A percentile compares a stretch with the other conserved stretches of the same genome.
These are phyloP conservation scores for Pundamilia nyererei DNA, from an alignment of 2,113 vertebrate species.

Conservation along the genomic window DNA sequence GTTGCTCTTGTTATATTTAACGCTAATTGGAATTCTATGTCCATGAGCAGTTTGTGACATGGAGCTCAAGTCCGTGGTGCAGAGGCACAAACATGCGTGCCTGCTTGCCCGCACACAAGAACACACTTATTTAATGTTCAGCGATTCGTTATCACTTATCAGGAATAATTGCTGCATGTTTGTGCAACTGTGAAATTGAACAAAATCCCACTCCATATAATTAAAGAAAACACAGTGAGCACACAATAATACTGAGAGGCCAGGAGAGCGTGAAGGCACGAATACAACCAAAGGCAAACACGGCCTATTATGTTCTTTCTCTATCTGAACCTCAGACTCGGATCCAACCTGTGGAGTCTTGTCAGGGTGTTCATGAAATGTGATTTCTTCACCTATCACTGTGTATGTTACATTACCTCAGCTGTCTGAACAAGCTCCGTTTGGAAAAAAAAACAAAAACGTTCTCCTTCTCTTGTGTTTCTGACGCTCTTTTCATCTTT, in stretches of 20 bases:
- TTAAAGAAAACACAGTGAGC: slow-evolving; percentile 53
- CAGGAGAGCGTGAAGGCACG: slow-evolving; percentile 29
- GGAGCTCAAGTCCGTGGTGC: neutral
- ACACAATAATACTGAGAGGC: slow-evolving; percentile 39
- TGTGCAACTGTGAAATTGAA: slow-evolving; percentile 71
- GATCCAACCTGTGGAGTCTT: slow-evolving; percentile 16
- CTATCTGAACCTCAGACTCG: neutral
- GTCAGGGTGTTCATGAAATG: neutral
- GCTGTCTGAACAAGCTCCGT: neutral
- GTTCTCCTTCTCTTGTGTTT: slow-evolving; percentile 4
- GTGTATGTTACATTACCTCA: neutral
- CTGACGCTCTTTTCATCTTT: neutral
- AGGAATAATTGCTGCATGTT: slow-evolving; percentile 64
- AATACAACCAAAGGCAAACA: slow-evolving; percentile 29
- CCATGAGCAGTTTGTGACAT: slow-evolving; percentile 14
- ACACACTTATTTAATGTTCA: slow-evolving; percentile 49
- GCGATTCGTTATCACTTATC: slow-evolving; percentile 63
- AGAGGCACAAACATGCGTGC: neutral
- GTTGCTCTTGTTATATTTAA: neutral
- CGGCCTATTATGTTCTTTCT: slow-evolving; percentile 16
- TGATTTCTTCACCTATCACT: slow-evolving; percentile 3
- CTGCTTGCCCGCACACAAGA: slow-evolving; percentile 18
- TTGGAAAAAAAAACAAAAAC: neutral
- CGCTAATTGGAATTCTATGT: slow-evolving; percentile 12
- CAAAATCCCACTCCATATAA: slow-evolving; percentile 61